Conservation (phyloP, 2,888 invertebrate genomes). For the Eupithecia tripunctaria region DNA sequence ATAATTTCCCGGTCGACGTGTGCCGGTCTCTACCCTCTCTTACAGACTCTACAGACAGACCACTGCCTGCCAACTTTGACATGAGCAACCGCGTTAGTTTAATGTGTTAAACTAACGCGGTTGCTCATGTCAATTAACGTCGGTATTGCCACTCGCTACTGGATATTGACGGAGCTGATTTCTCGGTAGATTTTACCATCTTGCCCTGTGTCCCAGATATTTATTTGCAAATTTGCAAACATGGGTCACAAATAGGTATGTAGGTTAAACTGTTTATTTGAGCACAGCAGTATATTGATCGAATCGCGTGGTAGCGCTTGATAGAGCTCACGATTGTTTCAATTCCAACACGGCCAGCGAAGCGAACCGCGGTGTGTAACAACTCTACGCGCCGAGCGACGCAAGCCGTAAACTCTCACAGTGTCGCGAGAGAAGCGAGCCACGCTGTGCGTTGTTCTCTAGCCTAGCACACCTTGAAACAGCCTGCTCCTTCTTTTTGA, state of each 20-base stretch:
- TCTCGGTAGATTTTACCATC: background rate
- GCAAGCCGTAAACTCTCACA: background rate
- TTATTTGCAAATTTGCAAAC: background rate
- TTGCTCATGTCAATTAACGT: too few relatives aligned
- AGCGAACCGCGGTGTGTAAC: background rate
- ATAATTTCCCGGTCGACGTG: too few relatives aligned
- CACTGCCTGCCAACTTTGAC: too few relatives aligned
- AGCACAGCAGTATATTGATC: background rate
- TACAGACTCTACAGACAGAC: too few relatives aligned
- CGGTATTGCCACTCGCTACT: slow-evolving; percentile 53
- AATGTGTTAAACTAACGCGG: too few relatives aligned
- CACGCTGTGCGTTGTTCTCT: background rate
- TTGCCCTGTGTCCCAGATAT: background rate
- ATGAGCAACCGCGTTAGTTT: too few relatives aligned
- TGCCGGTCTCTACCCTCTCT: too few relatives aligned
- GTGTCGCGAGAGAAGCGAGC: background rate
- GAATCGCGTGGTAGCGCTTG: background rate
- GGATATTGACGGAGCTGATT: slow-evolving; percentile 40
- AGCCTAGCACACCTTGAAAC: background rate
- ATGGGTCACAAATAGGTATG: background rate
- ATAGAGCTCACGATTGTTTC: background rate
- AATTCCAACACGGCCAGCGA: background rate
- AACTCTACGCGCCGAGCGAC: background rate
- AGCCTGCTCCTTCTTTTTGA: too few relatives aligned
- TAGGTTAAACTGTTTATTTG: background rate